Evolutionary conservation across 35 echinoderm and acorn worm species (phyloP), one percentile per base, ranked within the genome.

Genomic region (Amphiura filiformis): DNA sequence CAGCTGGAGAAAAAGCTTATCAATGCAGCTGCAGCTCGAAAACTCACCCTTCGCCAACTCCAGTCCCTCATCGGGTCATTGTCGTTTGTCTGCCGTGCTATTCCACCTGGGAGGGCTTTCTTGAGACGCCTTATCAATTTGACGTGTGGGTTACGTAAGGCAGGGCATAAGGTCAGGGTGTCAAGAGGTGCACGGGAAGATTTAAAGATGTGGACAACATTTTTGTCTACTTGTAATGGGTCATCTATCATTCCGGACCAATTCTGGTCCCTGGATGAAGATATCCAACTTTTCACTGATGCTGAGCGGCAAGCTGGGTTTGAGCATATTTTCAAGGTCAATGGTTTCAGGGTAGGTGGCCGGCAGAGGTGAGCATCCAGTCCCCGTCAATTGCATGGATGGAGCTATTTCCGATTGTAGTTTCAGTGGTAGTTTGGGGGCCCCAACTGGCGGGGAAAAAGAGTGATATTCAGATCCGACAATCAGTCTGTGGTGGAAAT

Each of bases 341-440:
- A 33, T 89, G 88, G 79, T 35, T 81, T 12, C 79, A 89, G 26
- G 86, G 37, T 76, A 15, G 56, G 13, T 83, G 88, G 88, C 87
- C 87, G 18, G 44, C 11, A 11, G 36, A 39, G 23, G 33, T 89
- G 26, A 2, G 35, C 1, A 1, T 20, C 34, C 33, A 22, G 13
- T 14, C 34, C 31, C 37, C 17, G 4, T 82, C 87, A 22, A 89
- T 89, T 82, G 87, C 87, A 17, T 82, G 49, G 34, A 56, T 82
- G 0, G 76, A 88, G 12, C 39, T 88, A 1, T 88, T 52, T 39
- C 86, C 86, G 4, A 80, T 88, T 20, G 34, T 75, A 5, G 87
- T 75, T 2, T 41, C 47, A 38, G n/a, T 89, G 1, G n/a, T 5
- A 22, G 41, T 80, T 13, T 89, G 87, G 87, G 78, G 52, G 22